Base-by-base conservation (phyloP, 2,113 vertebrate species). In the Galemys pyrenaicus region DNA sequence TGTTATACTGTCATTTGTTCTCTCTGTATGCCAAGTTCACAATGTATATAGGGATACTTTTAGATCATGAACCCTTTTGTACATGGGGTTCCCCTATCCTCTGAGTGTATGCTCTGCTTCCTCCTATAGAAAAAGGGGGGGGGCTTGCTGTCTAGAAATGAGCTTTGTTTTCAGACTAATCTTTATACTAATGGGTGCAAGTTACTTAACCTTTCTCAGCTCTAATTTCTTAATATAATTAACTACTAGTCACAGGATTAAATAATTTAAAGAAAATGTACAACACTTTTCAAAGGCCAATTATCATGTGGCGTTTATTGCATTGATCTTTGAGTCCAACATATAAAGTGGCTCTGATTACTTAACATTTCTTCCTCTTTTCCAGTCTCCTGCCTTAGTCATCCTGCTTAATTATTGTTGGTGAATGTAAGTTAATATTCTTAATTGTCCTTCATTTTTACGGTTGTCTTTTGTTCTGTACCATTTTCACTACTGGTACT, bases 391-490 rank as follows among this genome's bases (percentile, higher is more conserved):
- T 91, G 1, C 77, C 24, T 85, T 81, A 19, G 30, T 83, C 62
- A 67, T 60, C 13, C 39, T 67, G 5, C 83, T 71, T 65, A 82
- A 87, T 90, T 46, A 30, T 73, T n/a, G 9, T 41, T 90, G 56
- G 32, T 74, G 11, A 62, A 62, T 73, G 32, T 49, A 91, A 62
- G 30, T 67, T 9, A 62, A 62, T 62, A 62, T 28, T 62, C 28
- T 62, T 62, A 30, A 60, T 28, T 60, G 9, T 60, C 2, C 46
- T 4, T 82, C 85, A 30, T 9, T 75, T 30, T 78, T 92, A 87
- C 24, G 49, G 17, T 51, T 96, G 44, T 92, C 64, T 73, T 95
- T 73, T 58, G 35, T 44, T 87, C 64, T 74, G 81, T 85, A 80
- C 41, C 39, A 6, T 93, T 87, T 94, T 67, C 26, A 77, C 32